Evolutionary conservation across 2,888 invertebrate genomes (phyloP), one percentile per base, ranked within the genome.

Genomic region (Ophonus ardosiacus): DNA sequence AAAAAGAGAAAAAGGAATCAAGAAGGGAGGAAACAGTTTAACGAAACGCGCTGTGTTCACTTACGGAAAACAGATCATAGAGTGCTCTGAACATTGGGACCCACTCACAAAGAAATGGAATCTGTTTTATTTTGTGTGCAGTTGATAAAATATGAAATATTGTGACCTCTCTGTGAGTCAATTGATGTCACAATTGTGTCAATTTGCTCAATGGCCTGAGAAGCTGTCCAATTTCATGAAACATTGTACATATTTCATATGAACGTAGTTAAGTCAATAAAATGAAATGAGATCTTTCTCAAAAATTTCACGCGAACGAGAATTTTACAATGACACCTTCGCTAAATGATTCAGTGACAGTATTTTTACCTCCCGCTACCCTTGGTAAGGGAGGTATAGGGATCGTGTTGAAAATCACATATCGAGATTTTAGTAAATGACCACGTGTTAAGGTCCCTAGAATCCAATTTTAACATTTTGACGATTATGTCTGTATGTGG

Each of bases 21-120:
- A 31, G 31, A 31, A 31, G 5, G 43, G 76, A 38, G 71, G 68
- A 40, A 76, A 83, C 59, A 61, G 84, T 84, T 68, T 56, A 82
- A 71, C 74, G 80, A 17, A 40, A 59, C 43, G 15, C 21, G 56
- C 15, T 18, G 65, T 68, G 76, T 84, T 78, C 78, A 84, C 78
- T 51, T 56, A 84, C 63, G 38, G 83, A 76, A 76, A 83, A 74
- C 76, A 40, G 74, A 83, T 83, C 83, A 83, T 83, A 74, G 57
- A 57, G 51, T 10, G 10, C n/a, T 13, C 51, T 71, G 38, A 38
- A 71, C 51, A 74, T 13, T 51, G 74, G 51, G 51, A 74, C 18
- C 18, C 51, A 74, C 51, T 24, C 43, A 15, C n/a, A 13, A 38
- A 38, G 38, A 68, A 68, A 38, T 24, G 24, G 15, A 74, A 74